Conservation (phyloP, 2,113 vertebrate genomes). For the Vidua chalybeata region DNA sequence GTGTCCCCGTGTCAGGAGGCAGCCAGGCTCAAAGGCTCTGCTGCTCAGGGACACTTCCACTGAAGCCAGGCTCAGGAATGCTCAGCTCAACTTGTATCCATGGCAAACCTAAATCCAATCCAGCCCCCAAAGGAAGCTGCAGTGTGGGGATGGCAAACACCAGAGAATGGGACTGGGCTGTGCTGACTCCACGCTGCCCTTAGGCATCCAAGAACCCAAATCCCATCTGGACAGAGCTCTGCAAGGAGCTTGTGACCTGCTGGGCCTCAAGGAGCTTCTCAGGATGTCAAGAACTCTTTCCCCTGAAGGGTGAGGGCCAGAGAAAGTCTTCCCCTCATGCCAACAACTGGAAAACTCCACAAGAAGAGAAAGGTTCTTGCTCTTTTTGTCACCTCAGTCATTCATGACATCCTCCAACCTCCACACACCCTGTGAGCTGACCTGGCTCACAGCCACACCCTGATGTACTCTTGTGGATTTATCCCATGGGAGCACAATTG, state of each 20-base stretch:
- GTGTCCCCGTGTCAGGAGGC: background rate
- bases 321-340: background rate
- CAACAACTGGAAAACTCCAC: background rate
- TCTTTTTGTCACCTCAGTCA: background rate
- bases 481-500: background rate
- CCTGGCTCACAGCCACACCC: background rate
- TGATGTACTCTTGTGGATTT: background rate
- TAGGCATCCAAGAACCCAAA: background rate
- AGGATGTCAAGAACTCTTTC: background rate
- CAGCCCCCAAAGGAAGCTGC: background rate
- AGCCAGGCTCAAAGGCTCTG: background rate
- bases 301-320: background rate
- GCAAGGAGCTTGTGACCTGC: accelerated
- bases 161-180: accelerated
- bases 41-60: background rate
- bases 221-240: background rate
- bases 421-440: background rate
- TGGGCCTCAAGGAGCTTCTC: background rate
- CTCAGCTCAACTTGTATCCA: background rate
- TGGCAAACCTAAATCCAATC: accelerated
- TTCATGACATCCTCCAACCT: background rate
- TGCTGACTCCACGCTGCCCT: background rate
- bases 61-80: background rate
- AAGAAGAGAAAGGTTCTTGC: background rate
- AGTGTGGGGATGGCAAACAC: background rate